Percentiles rank a stretch among this genome's conserved stretches.
Conservation (phyloP, 1,140 invertebrate species). For the Oncopeltus fasciatus region DNA sequence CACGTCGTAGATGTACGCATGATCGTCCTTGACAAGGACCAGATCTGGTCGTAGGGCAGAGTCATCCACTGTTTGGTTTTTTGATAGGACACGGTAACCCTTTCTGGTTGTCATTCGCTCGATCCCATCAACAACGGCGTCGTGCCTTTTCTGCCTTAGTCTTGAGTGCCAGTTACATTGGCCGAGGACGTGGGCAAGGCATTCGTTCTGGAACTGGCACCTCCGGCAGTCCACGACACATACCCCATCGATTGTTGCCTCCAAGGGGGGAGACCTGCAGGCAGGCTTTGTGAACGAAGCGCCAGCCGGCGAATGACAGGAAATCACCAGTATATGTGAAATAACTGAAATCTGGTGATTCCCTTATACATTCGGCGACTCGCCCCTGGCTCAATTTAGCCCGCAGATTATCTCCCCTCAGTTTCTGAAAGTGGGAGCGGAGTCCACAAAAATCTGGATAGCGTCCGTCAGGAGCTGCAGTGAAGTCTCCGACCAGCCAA, state of each 20-base stretch:
- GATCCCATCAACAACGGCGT: neutral
- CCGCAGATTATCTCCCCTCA: neutral
- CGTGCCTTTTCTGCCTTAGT: neutral
- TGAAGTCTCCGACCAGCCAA: no score
- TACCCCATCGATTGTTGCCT: neutral
- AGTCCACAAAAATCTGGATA: no score
- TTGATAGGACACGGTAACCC: neutral
- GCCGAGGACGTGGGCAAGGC: neutral
- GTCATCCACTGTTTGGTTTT: constrained; percentile 9
- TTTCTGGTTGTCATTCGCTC: neutral
- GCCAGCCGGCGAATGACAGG: constrained; percentile 20
- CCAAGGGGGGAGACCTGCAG: constrained; percentile 21
- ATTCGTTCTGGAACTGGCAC: neutral
- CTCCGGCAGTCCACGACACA: neutral
- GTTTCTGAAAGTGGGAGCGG: no score
- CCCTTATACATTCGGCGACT: neutral
- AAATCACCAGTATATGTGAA: neutral
- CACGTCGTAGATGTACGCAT: neutral
- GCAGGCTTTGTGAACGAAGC: neutral
- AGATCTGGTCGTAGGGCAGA: constrained; percentile 25
- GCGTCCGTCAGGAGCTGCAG: no score
- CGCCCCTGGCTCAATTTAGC: neutral
- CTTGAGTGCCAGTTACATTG: neutral
- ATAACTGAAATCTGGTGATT: neutral
- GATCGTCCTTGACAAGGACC: constrained; percentile 17